phyloP scores from a whole-genome alignment of 2,888 invertebrate species.

The Polymixis lichenea region DNA sequence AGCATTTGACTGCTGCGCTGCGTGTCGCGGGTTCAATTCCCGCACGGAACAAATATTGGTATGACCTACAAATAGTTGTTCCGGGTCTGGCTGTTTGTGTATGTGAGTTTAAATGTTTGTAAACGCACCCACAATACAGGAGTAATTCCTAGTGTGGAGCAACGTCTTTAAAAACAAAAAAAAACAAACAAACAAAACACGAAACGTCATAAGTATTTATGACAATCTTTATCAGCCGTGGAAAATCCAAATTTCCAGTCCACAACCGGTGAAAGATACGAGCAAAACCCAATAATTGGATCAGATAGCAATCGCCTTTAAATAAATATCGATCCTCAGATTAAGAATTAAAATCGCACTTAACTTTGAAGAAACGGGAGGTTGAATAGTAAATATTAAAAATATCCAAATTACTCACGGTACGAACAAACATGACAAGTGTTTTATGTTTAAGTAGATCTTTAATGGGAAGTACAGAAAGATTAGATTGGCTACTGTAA shows the following conservation, averaged over 20 bases:
- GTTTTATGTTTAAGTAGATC: not conserved
- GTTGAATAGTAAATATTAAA: constrained; percentile 1
- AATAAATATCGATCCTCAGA: not conserved
- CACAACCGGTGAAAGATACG: not conserved
- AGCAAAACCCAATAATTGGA: not conserved
- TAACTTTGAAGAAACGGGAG: not conserved
- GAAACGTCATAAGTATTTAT: no score
- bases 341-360: not conserved
- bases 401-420: not conserved
- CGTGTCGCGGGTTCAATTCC: no score
- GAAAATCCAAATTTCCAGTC: constrained; percentile 2
- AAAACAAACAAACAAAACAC: no score
- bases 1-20: no score
- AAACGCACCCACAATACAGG: no score
- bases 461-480: not conserved
- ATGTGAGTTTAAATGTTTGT: no score
- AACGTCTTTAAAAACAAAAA: no score
- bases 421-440: not conserved
- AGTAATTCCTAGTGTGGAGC: no score
- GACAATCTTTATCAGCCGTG: not conserved
- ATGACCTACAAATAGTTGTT: no score
- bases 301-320: not conserved
- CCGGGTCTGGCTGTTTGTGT: no score
- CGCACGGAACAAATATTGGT: no score
- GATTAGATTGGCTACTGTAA: constrained; percentile 14